Evolutionary conservation across 2,113 vertebrate genomes (phyloP).

Genomic region (Chloebia gouldiae): DNA sequence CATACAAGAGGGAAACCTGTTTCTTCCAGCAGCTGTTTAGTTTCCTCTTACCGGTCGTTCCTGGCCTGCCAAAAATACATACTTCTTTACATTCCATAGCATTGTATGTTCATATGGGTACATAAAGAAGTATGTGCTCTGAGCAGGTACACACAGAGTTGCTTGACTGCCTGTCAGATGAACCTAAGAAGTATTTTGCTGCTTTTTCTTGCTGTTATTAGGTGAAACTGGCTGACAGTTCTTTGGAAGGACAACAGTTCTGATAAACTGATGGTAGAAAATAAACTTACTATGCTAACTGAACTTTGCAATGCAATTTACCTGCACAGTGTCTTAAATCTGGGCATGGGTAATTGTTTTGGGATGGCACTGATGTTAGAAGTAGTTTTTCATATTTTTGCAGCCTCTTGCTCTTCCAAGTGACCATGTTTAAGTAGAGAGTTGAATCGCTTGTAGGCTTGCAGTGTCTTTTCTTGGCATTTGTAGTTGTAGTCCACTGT

Average conservation of each 20-base stretch:
- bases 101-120: conserved; percentile 99
- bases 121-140: conserved; percentile 99
- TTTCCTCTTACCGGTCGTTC: conserved; percentile 72
- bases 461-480: neutral
- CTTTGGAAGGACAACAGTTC: neutral
- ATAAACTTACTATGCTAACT: neutral
- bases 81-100: conserved; percentile 99
- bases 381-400: conserved; percentile 26
- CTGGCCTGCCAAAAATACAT: conserved; percentile 97
- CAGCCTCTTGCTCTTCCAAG: conserved; percentile 23
- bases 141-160: conserved; percentile 80
- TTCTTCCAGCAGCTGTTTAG: conserved; percentile 63
- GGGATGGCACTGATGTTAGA: conserved; percentile 6
- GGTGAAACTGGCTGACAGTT: conserved; percentile 27
- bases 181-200: conserved; percentile 40
- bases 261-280: conserved; percentile 5
- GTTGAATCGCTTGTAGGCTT: neutral
- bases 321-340: conserved; percentile 55
- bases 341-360: conserved; percentile 29
- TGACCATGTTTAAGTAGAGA: neutral
- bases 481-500: conserved; percentile 22
- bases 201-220: neutral
- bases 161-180: conserved; percentile 29
- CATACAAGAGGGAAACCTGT: conserved; percentile 49
- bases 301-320: conserved; percentile 53